Evolutionary conservation across 2,113 vertebrate genomes (phyloP).

Genomic region (Poeciliopsis turrubarensis): DNA sequence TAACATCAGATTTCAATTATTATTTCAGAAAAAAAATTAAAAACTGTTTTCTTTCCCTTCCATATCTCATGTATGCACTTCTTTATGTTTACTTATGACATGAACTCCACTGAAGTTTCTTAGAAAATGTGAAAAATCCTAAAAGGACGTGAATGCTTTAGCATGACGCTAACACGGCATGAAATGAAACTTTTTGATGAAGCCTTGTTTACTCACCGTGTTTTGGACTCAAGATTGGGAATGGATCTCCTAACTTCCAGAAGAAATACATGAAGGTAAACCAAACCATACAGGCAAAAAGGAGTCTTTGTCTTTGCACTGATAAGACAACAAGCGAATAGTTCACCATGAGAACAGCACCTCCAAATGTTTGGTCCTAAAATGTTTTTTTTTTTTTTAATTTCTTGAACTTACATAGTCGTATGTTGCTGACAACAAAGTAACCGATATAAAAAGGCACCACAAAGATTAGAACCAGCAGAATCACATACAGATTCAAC

Average conservation of each 20-base stretch:
- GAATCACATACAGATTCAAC: conserved; percentile 94
- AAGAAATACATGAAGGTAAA: conserved; percentile 99
- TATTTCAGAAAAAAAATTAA: no score
- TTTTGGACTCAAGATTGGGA: conserved; percentile 98
- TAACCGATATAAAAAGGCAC: conserved; percentile 99
- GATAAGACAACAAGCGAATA: conserved; percentile 24
- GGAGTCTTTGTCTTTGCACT: conserved; percentile 93
- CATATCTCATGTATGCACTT: no score
- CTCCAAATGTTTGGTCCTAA: background rate
- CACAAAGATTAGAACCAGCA: conserved; percentile 95
- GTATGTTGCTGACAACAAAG: conserved; percentile 98
- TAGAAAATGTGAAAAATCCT: no score
- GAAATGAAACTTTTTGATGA: background rate
- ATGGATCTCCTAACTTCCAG: conserved; percentile 97
- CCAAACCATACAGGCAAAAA: conserved; percentile 95
- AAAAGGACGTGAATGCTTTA: no score
- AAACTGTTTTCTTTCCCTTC: no score
- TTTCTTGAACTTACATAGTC: conserved; percentile 85
- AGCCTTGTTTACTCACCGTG: conserved; percentile 84
- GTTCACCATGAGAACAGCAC: background rate
- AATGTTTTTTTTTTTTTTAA: background rate
- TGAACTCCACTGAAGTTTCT: no score
- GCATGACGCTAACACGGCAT: no score
- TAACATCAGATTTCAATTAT: no score
- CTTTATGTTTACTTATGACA: no score